phyloP scores from a whole-genome alignment of 2,888 invertebrate species.

The Scaeva pyrastri region DNA sequence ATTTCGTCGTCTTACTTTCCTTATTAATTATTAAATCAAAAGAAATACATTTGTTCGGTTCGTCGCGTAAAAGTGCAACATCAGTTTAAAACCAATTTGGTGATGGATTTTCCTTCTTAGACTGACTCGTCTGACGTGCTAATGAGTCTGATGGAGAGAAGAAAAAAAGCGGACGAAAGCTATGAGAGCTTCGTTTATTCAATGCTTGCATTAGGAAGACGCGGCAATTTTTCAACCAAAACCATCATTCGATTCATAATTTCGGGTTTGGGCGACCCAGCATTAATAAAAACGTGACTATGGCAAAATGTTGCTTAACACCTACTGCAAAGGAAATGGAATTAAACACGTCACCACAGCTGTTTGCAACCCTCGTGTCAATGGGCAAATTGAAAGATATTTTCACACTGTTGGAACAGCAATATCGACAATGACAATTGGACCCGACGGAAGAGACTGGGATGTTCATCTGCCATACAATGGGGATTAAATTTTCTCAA shows the following conservation, averaged over 20 bases:
- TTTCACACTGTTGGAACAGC: constrained; percentile 52
- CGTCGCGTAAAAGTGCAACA: too few relatives aligned
- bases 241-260: constrained; percentile 17
- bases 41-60: too few relatives aligned
- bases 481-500: constrained; percentile 41
- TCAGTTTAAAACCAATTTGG: too few relatives aligned
- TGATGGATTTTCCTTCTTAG: constrained; percentile 24
- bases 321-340: constrained; percentile 57
- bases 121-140: constrained; percentile 9
- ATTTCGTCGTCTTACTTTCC: too few relatives aligned
- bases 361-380: constrained; percentile 63
- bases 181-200: constrained; percentile 15
- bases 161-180: constrained; percentile 18
- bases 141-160: neutral
- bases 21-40: too few relatives aligned
- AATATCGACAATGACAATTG: constrained; percentile 38
- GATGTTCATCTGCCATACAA: constrained; percentile 47
- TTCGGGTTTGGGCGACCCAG: constrained; percentile 35
- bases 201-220: constrained; percentile 29
- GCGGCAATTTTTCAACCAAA: constrained; percentile 20
- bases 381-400: constrained; percentile 70
- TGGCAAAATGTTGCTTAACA: constrained; percentile 49
- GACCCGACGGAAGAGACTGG: constrained; percentile 43
- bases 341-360: constrained; percentile 56
- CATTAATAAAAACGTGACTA: constrained; percentile 13